phyloP scores from a whole-genome alignment of 2,797 vertebrate species.

The Distichodus sexfasciatus region DNA sequence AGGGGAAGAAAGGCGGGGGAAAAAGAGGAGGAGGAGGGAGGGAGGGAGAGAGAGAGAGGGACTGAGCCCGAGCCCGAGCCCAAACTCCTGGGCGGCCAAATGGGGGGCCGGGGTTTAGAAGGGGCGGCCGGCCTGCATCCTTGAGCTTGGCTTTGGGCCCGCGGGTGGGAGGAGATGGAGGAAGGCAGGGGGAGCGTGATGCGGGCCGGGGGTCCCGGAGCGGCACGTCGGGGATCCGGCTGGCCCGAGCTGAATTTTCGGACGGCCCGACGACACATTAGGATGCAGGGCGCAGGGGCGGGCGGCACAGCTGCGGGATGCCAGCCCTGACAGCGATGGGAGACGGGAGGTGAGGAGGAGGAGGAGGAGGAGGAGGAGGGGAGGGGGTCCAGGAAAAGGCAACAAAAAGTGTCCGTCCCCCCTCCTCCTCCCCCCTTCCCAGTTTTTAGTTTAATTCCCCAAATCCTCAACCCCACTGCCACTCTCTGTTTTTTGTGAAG shows the following conservation, averaged over 20 bases:
- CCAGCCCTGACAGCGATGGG: constrained; percentile 59
- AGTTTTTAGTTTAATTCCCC: constrained; percentile 76
- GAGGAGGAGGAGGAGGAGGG: constrained; percentile 70
- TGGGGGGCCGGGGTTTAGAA: background rate
- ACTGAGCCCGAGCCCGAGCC: constrained; percentile 46
- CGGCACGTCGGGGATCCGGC: no score
- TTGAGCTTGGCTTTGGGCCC: no score
- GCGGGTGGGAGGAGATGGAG: background rate
- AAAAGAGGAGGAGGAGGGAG: constrained; percentile 39
- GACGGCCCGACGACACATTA: constrained; percentile 79
- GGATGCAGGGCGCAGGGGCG: constrained; percentile 79
- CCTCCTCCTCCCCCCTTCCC: constrained; percentile 59
- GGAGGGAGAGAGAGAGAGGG: constrained; percentile 34
- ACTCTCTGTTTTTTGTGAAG: constrained; percentile 67
- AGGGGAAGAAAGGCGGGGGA: constrained; percentile 47
- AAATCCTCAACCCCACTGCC: constrained; percentile 76
- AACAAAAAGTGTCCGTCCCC: constrained; percentile 76
- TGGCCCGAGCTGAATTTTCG: no score
- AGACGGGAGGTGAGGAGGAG: constrained; percentile 69
- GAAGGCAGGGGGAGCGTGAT: constrained; percentile 54
- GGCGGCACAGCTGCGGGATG: constrained; percentile 84
- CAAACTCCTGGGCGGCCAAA: constrained; percentile 51
- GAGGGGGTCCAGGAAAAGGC: constrained; percentile 68
- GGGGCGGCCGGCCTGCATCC: no score
- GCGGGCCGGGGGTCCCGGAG: no score